Base-by-base conservation (phyloP, 2,888 invertebrate genomes). In the Apamea crenata region DNA sequence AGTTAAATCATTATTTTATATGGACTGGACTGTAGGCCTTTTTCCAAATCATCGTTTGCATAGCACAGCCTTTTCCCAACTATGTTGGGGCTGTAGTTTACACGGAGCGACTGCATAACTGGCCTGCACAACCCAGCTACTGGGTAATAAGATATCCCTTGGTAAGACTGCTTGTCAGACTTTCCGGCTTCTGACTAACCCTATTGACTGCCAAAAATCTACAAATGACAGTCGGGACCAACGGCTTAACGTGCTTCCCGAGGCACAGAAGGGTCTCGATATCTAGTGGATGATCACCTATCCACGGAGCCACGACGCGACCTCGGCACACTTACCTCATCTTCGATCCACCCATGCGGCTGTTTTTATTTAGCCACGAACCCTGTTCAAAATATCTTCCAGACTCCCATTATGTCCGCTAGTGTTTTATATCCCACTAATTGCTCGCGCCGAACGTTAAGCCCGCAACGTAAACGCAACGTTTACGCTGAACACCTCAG, bases 341-440 rank as follows among this genome's bases (percentile, higher is more conserved):
- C 32, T 63, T 32, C 32, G 16, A 29, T 32, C 21, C 21, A 10
- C 63, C 5, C 65, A 12, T 25, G 36, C 36, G 12, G 21, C 0
- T 10, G 21, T 63, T 63, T 25, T 65, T 36, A 65, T 36, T 6
- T 65, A 36, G 36, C 36, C 36, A 65, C 65, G 12, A 2, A 14
- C 12, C 21, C 0, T 8, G 29, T 61, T 29, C 18, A 8, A 18
- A 72, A 72, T 44, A 70, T 40, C 25, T n/a, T n/a, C n/a, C n/a
- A n/a, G n/a, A n/a, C n/a, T 50, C 29, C 18, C 47, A 50, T 29
- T 47, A 6, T n/a, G n/a, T 66, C 7, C 14, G n/a, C n/a, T 32
- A 32, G 10, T 14, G 18, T 70, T 47, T 53, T 65, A 56, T 21
- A 70, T 56, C 25, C 69, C 65, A 56, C n/a, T 18, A 70, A 79